phyloP scores from a whole-genome alignment of 2,888 invertebrate genomes.

The Leptopilina drosophilae region DNA sequence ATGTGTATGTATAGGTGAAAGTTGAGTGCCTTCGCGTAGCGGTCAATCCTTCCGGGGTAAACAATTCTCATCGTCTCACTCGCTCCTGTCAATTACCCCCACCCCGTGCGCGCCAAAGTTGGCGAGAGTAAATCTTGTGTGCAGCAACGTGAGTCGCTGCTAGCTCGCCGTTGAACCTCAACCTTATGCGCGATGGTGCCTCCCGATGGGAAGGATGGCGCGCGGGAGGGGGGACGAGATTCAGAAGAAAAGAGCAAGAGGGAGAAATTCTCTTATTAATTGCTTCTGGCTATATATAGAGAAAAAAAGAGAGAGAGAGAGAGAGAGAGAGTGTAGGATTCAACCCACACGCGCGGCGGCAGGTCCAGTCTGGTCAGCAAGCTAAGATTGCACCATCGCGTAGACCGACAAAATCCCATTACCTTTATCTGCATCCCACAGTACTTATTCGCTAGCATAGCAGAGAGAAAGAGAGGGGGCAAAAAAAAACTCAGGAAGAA shows the following conservation, averaged over 20 bases:
- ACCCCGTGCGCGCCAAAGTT: constrained; percentile 45
- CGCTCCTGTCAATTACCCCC: constrained; percentile 69
- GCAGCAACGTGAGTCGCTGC: constrained; percentile 43
- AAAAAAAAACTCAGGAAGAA: not conserved
- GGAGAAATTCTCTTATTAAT: constrained; percentile 65
- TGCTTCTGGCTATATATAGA: constrained; percentile 29
- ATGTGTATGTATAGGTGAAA: constrained; percentile 5
- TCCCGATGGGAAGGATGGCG: constrained; percentile 38
- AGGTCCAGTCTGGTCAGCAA: constrained; percentile 63
- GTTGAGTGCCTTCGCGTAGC: constrained; percentile 63
- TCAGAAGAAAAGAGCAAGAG: constrained; percentile 36
- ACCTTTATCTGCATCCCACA: constrained; percentile 65
- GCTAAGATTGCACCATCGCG: constrained; percentile 59
- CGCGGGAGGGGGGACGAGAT: constrained; percentile 44
- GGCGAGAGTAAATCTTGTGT: constrained; percentile 40
- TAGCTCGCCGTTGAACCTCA: constrained; percentile 49
- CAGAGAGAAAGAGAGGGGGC: no score
- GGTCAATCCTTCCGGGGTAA: constrained; percentile 69
- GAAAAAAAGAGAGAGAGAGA: not conserved
- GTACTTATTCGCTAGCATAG: constrained; percentile 7
- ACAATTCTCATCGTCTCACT: constrained; percentile 61
- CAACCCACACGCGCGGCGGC: constrained; percentile 24
- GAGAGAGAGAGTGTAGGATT: constrained; percentile 36
- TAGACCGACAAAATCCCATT: constrained; percentile 66
- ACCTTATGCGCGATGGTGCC: constrained; percentile 40